Conservation (phyloP, 2,797 vertebrate species). For the Manis javanica region DNA sequence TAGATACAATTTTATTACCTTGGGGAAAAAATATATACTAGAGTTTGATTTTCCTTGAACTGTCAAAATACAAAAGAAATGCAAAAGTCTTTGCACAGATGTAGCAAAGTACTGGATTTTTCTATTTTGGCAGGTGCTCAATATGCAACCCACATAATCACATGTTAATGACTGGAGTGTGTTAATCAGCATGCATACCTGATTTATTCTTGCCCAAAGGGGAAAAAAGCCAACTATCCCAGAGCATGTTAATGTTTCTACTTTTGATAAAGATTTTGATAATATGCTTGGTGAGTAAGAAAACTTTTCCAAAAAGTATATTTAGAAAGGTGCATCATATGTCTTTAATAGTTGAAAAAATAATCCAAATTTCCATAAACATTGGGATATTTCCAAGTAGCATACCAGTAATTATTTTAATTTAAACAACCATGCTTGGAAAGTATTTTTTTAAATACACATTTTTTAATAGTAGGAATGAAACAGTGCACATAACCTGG, state of each 20-base stretch:
- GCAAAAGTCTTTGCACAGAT: conserved; percentile 86
- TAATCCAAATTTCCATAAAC: not conserved
- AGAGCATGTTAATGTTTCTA: conserved; percentile 82
- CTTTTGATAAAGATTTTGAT: conserved; percentile 82
- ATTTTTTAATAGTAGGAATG: conserved; percentile 20
- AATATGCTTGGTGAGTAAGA: conserved; percentile 63
- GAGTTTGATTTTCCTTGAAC: conserved; percentile 81
- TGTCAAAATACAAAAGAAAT: conserved; percentile 87
- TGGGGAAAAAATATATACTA: conserved; percentile 77
- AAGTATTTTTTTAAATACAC: not conserved
- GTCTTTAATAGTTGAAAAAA: conserved; percentile 62
- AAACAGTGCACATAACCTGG: not conserved
- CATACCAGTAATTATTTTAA: conserved; percentile 45
- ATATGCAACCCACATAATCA: conserved; percentile 94
- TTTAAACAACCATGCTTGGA: conserved; percentile 59
- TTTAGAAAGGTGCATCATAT: conserved; percentile 63
- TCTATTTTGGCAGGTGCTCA: conserved; percentile 94
- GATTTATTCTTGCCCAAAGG: conserved; percentile 86
- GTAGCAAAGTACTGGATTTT: conserved; percentile 87
- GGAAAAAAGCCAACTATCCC: conserved; percentile 81
- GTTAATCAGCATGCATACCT: conserved; percentile 92
- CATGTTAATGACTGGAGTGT: conserved; percentile 92
- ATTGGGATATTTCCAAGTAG: conserved; percentile 31
- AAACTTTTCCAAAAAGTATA: conserved; percentile 72
- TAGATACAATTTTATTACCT: conserved; percentile 83